Evolutionary conservation across 1,140 invertebrate genomes (phyloP), one percentile per base, ranked within the genome.

Genomic region (Lepidurus apus): DNA sequence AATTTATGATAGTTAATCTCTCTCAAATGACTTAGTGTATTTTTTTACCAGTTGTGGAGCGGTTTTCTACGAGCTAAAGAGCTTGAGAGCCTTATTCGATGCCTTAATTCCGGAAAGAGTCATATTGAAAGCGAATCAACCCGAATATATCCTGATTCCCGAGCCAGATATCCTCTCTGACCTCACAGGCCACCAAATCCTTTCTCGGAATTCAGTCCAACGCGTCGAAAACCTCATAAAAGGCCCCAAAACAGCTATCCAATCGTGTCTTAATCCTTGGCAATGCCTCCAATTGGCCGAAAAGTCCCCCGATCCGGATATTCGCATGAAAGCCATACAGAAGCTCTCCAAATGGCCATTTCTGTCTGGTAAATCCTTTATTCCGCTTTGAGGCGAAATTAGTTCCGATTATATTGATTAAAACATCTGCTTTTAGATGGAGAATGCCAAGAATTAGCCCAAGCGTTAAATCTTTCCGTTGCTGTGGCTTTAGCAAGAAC

Each of bases 21-120:
- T 6, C 17, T 47, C 1, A 6, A 47, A 11, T 11, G 10, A 47
- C 10, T 11, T 17, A 47, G 21, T 65, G 21, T 65, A 7, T 65
- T 65, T n/a, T n/a, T 65, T 3, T 17, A 65, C 17, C 13, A 65
- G 53, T n/a, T 65, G 53, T 65, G 53, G 53, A 11, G 53, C 7
- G 6, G 53, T 65, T 13, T 65, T n/a, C 13, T 65, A 65, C 53
- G 53, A 65, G 21, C 21, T 65, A 17, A 13, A 21, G 8, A 65
- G 17, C 53, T 65, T 65, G 13, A 65, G 21, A 17, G 53, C 53
- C 53, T 65, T 65, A 65, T 65, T 65, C 53, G 53, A 65, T 65
- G 53, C 53, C 53, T 65, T 65, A 9, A 65, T 65, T 8, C 53
- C 53, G 1, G 53, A 65, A 9, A 65, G 21, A 11, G 21, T 65